Evolutionary conservation across 2,113 vertebrate genomes (phyloP), one percentile per base, ranked within the genome.

Genomic region (Ictidomys tridecemlineatus): DNA sequence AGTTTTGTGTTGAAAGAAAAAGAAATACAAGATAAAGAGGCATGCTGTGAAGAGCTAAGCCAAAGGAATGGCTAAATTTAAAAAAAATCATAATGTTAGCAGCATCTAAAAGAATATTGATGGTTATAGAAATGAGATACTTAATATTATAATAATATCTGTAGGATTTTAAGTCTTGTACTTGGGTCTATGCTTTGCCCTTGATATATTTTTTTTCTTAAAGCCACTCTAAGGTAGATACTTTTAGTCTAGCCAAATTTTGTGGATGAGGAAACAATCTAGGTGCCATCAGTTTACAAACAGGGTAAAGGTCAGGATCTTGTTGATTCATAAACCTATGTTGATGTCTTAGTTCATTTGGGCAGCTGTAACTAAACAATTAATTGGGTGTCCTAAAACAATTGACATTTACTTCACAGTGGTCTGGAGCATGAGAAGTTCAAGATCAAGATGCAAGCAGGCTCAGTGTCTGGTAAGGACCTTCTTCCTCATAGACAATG

Each of bases 61-160:
- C 73, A 97, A 79, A 17, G 24, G 1, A 73, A 92, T 78, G 39
- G 18, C 48, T 97, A 96, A 97, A 86, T 42, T 51, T 93, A 83
- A 0, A 20, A 94, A 85, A 85, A 93, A 39, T 58, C 86, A 95
- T 93, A 0, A 10, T 92, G 42, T 58, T 91, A 97, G 20, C 80
- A 51, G 56, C n/a, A 32, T 53, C 61, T 96, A 94, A 97, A 94
- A 93, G 65, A 73, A 32, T 85, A 92, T 45, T 94, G 51, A 89
- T 87, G 70, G 32, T 32, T 61, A 72, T 30, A 28, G 17, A 96
- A 89, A 96, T 74, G 74, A 97, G 26, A 61, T 16, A 78, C 53
- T 56, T 34, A 34, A 56, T 48, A 45, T 0, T 3, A 78, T 65
- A 73, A 24, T 77, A 76, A 26, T 48, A 92, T 82, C 4, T 30